phyloP scores from a whole-genome alignment of 2,113 vertebrate genomes.

The Oryzias javanicus region DNA sequence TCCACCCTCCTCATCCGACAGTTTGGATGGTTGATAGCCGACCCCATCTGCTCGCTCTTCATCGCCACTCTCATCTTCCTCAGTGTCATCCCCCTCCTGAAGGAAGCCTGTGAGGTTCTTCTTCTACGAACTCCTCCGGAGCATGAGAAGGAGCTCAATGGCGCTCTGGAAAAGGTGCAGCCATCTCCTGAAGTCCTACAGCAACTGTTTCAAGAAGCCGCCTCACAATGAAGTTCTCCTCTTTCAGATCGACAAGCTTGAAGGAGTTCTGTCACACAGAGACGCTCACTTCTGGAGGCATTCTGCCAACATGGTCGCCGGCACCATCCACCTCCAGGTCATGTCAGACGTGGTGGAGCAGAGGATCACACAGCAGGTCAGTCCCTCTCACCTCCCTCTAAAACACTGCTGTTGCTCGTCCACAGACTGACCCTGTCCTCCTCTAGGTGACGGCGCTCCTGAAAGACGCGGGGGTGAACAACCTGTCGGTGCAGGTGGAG shows the following conservation, averaged over 20 bases:
- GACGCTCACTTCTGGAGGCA: constrained; percentile 98
- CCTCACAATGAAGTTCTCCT: neutral
- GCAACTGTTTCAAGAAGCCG: neutral
- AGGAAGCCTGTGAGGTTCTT: constrained; percentile 93
- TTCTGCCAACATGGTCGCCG: constrained; percentile 89
- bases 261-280: constrained; percentile 94
- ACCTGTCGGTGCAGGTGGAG: constrained; percentile 95
- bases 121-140: constrained; percentile 87
- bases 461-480: constrained; percentile 95
- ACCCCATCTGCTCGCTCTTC: constrained; percentile 97
- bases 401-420: neutral
- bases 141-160: constrained; percentile 88
- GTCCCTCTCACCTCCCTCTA: neutral
- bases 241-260: constrained; percentile 91
- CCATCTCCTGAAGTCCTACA: too few relatives aligned
- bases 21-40: constrained; percentile 97
- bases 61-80: constrained; percentile 94
- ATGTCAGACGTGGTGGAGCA: constrained; percentile 92
- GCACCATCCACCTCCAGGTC: constrained; percentile 95
- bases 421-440: neutral
- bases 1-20: constrained; percentile 96
- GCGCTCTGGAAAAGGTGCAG: constrained; percentile 91
- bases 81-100: constrained; percentile 93
- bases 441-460: constrained; percentile 88
- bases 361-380: constrained; percentile 93